Evolutionary conservation across 2,797 vertebrate genomes (phyloP), one percentile per base, ranked within the genome.

Genomic region (Cichlasoma orientale): DNA sequence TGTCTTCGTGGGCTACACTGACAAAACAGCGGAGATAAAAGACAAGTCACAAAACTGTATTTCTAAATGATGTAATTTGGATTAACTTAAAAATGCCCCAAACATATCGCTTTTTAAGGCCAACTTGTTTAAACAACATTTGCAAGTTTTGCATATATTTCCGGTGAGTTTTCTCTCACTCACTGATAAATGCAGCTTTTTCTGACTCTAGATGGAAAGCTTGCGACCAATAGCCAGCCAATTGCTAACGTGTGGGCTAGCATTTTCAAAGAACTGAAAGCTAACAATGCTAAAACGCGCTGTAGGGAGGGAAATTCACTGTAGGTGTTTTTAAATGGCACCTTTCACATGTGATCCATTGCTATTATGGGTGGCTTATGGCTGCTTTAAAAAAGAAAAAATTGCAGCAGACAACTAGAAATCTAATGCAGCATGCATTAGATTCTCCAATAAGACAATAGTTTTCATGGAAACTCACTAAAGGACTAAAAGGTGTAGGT

Each of bases 381-480:
- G 61, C 23, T 47, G 16, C 38, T 47, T 66, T 66, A 12, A 47
- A 66, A 66, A 66, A 44, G 38, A 66, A 66, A 0, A 25, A 63
- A 63, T 63, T 63, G 25, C 0, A 63, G 59, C 4, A 21, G 14
- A 18, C 4, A 16, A 18, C 21, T 63, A 25, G 59, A 63, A 63
- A 63, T 63, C 25, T 44, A 63, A 44, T 63, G 59, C 59, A 25
- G 14, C 25, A 63, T 44, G 59, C 59, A 25, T 8, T 25, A 63
- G 21, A n/a, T n/a, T n/a, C 1, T 74, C 54, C 55, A 66, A 14
- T 23, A 29, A 41, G 41, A 27, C 59, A 56, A 77, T 75, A 66
- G n/a, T 84, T 88, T 79, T 57, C 44, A 53, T 33, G 38, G 74
- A 52, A 53, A 74, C 23, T 55, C 50, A 33, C 55, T 72, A 63